Base-by-base conservation (phyloP, 2,113 vertebrate genomes). In the Callipepla squamata region DNA sequence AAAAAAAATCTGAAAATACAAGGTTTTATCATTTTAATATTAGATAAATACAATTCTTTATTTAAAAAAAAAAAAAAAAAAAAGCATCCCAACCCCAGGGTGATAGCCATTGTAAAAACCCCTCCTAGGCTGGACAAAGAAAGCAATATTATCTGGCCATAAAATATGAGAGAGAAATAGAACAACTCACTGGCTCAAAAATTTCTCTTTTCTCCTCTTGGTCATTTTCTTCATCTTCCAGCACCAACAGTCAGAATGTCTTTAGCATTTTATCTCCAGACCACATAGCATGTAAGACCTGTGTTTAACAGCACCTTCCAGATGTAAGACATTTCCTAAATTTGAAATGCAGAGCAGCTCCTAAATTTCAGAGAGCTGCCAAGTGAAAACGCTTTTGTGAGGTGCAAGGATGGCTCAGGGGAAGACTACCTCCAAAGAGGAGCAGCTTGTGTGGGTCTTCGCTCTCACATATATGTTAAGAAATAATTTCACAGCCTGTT, bases 401-500 rank as follows among this genome's bases (percentile, higher is more conserved):
- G 63, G 55, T 1, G 4, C 79, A 78, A 15, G 19, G 23, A 68
- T 67, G 80, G 61, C 76, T 85, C 72, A 80, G 76, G 77, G 75
- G 68, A 91, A 85, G 85, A 32, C 50, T 53, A 30, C 63, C 58
- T 87, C 45, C 58, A 58, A 91, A 79, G 79, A 83, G 67, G 85
- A 40, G 51, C 50, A 67, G n/a, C 25, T 77, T 34, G 34, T 2
- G 1, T 65, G 47, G 30, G n/a, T 84, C 58, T 75, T 61, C 75
- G 26, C 75, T 88, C 68, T 83, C 61, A 44, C n/a, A 40, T 58
- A 13, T 8, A 21, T 30, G 6, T 36, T 68, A 76, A 85, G 53
- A 94, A 93, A 78, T 94, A 92, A 91, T 80, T 77, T 75, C 79
- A 44, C 77, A 34, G 78, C 28, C 44, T 83, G n/a, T 87, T 83